Percentiles rank a stretch among this genome's conserved stretches.
Conservation (phyloP, 2,113 vertebrate genomes). For the Corydoras sp. region DNA sequence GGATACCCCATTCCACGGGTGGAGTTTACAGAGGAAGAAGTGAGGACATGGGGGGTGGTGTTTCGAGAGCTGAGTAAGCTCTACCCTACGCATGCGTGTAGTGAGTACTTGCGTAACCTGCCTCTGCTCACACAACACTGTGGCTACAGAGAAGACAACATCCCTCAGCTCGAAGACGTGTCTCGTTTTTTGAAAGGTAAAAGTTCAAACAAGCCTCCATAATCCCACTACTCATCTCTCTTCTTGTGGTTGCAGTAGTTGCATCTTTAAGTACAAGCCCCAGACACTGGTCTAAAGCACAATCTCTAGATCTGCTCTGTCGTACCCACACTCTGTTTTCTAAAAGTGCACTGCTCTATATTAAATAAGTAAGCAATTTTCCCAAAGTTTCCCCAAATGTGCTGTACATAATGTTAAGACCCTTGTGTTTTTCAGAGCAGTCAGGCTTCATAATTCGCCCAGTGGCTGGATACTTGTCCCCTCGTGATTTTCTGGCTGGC, state of each 20-base stretch:
- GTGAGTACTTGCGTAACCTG: conserved; percentile 90
- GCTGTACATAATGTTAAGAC: no score
- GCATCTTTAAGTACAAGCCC: no score
- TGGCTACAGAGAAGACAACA: conserved; percentile 91
- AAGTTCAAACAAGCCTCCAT: neutral
- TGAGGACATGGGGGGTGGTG: conserved; percentile 91
- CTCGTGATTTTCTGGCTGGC: conserved; percentile 93
- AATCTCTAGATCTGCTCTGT: no score
- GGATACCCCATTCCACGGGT: conserved; percentile 83
- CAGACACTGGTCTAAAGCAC: no score
- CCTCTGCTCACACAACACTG: conserved; percentile 87
- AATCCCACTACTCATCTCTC: neutral
- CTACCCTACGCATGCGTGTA: conserved; percentile 90
- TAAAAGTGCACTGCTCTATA: no score
- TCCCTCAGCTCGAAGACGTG: conserved; percentile 96
- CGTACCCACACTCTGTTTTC: no score
- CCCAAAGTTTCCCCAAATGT: no score
- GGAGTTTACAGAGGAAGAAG: conserved; percentile 92
- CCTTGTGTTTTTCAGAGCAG: conserved; percentile 67
- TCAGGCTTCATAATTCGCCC: conserved; percentile 93
- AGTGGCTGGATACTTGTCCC: conserved; percentile 91
- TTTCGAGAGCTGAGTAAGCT: conserved; percentile 90
- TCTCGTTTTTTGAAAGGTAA: conserved; percentile 87
- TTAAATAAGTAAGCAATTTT: no score
- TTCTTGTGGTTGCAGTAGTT: no score